Base-by-base conservation (phyloP, 2,797 vertebrate genomes). In the Acipenser transmontanus region DNA sequence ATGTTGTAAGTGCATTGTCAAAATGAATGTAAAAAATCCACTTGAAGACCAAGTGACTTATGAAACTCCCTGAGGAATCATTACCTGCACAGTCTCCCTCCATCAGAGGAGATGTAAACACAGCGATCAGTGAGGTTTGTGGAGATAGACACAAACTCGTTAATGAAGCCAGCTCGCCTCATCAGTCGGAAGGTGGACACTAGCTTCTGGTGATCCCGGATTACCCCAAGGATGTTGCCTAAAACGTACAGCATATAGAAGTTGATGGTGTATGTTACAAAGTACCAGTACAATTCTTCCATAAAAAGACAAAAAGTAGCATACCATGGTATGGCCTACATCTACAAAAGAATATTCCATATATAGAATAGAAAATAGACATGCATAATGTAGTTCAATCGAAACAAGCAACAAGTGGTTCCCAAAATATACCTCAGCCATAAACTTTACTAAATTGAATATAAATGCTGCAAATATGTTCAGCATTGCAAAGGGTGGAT, bases 151-250 rank as follows among this genome's bases (percentile, higher is more conserved):
- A 99, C 97, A 52, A 99, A 99, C 76, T 99, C 97, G 0, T 97
- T 99, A 81, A 99, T 96, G 17, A 98, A 99, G 52, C 97, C 96
- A 0, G 96, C 97, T 72, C 97, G 87, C 59, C 97, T 90, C 95
- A 99, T 96, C 69, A 99, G 81, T n/a, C 97, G 89, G 81, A 99
- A 99, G 0, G 97, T 99, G 82, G 77, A 88, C 70, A 99, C 93
- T 59, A 99, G 86, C 66, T 98, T 99, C 51, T 80, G 89, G 72
- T 98, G 95, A 74, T 98, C 92, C 65, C 94, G 87, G 76, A 99
- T 96, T 66, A 99, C 97, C 66, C 97, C 97, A 0, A 99, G 88
- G 67, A 99, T 99, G 82, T 97, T 98, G 83, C 97, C 97, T 99
- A 76, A 34, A 34, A 34, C 34, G 34, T 34, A 34, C 34, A 34